A percentile compares a stretch with the other conserved stretches of the same genome.
Evolutionary conservation across 2,113 vertebrate genomes (phyloP).

Genomic region (Prunella fulvescens): DNA sequence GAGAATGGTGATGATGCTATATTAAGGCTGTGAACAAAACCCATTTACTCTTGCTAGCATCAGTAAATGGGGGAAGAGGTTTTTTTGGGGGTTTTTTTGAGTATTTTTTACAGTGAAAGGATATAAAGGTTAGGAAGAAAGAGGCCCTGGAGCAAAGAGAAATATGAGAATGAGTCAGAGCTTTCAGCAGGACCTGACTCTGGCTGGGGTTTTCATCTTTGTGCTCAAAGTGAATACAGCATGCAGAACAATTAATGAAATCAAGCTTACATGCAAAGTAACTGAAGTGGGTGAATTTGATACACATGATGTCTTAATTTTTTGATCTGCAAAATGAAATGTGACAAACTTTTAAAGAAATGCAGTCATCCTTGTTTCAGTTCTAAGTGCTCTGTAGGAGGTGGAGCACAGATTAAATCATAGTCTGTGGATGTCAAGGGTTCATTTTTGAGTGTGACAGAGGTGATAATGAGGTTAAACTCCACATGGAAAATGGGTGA

Average conservation of each 20-base stretch:
- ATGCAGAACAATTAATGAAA: constrained; percentile 11
- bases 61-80: not conserved
- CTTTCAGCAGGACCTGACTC: constrained; percentile 28
- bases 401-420: not conserved
- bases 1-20: not conserved
- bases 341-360: constrained; percentile 14
- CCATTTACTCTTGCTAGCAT: constrained; percentile 20
- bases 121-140: constrained; percentile 18
- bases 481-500: not conserved
- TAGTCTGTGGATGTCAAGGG: constrained; percentile 18
- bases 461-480: constrained; percentile 11
- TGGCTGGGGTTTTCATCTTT: constrained; percentile 32
- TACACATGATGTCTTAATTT: constrained; percentile 24
- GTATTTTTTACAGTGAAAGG: not conserved
- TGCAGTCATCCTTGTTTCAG: not conserved
- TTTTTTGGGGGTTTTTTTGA: not conserved
- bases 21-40: constrained; percentile 30
- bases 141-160: not conserved
- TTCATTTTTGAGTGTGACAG: not conserved
- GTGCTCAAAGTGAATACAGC: constrained; percentile 1
- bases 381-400: constrained; percentile 1
- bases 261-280: not conserved
- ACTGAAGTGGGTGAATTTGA: constrained; percentile 24
- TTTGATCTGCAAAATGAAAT: constrained; percentile 8
- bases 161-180: constrained; percentile 52